Conservation (phyloP, 2,113 vertebrate species). For the Blennius ocellaris region DNA sequence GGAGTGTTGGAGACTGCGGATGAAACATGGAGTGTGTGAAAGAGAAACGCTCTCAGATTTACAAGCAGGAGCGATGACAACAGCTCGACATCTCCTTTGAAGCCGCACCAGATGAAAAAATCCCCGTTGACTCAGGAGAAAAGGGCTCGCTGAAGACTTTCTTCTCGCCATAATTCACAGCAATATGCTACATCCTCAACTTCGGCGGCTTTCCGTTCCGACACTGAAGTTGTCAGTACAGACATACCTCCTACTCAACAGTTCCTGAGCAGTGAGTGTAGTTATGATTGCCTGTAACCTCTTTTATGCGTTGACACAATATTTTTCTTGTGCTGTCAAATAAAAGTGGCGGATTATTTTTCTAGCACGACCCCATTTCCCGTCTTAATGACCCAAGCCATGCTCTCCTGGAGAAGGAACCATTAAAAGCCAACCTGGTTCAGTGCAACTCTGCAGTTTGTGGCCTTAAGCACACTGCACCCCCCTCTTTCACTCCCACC, state of each 20-base stretch:
- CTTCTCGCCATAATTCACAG: conserved; percentile 6
- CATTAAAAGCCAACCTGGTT: conserved; percentile 75
- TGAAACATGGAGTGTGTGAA: conserved; percentile 65
- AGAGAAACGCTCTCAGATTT: conserved; percentile 67
- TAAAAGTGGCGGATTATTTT: conserved; percentile 80
- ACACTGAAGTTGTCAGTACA: conserved; percentile 33
- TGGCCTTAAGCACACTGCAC: conserved; percentile 29
- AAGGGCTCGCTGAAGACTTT: neutral
- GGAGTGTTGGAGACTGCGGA: conserved; percentile 36
- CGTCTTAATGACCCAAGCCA: conserved; percentile 72
- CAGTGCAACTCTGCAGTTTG: conserved; percentile 70
- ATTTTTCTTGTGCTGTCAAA: conserved; percentile 82
- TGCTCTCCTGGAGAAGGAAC: conserved; percentile 59
- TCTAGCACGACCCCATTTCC: conserved; percentile 73
- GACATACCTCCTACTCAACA: conserved; percentile 15
- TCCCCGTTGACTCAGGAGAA: conserved; percentile 3
- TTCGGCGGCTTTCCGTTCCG: conserved; percentile 34
- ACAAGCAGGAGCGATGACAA: conserved; percentile 59
- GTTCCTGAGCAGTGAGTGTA: conserved; percentile 45
- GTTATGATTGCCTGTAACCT: conserved; percentile 72
- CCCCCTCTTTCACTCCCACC: conserved; percentile 6
- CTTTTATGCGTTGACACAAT: conserved; percentile 78
- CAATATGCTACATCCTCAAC: conserved; percentile 6
- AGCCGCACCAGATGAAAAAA: conserved; percentile 36
- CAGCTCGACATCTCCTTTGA: conserved; percentile 47